phyloP scores from a whole-genome alignment of 64 coral and sea anemone genomes.

The Exaiptasia diaphana region DNA sequence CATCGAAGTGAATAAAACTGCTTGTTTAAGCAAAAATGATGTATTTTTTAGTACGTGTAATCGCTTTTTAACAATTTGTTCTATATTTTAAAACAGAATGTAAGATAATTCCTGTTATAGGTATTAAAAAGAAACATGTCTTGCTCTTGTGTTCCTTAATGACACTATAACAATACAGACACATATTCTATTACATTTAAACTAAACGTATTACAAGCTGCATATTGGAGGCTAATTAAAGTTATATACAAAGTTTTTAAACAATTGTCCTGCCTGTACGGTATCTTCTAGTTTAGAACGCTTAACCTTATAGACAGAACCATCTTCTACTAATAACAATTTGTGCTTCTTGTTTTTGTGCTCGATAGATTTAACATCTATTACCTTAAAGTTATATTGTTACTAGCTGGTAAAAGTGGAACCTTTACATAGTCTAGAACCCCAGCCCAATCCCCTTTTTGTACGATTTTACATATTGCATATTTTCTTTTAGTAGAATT shows the following conservation, averaged over 20 bases:
- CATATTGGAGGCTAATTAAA: too few species aligned
- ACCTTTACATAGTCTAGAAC: constrained; percentile 1
- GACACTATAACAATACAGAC: too few species aligned
- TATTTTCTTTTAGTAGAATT: background rate
- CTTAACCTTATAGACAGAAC: background rate
- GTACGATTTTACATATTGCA: background rate
- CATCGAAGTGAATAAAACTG: too few species aligned
- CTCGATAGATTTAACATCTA: constrained; percentile 8
- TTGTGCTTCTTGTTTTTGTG: background rate
- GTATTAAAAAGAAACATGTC: too few species aligned
- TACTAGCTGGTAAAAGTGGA: background rate
- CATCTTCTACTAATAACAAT: background rate
- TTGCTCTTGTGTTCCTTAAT: too few species aligned
- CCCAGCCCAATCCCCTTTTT: background rate
- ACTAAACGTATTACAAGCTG: too few species aligned
- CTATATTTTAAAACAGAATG: too few species aligned
- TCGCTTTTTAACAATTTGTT: too few species aligned
- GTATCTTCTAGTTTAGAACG: background rate
- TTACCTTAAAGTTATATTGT: background rate
- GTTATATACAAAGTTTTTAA: background rate
- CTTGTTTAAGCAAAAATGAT: too few species aligned
- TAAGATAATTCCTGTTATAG: too few species aligned
- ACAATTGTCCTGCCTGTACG: background rate
- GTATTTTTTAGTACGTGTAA: too few species aligned
- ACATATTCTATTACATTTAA: too few species aligned